These are phyloP conservation scores for Germaria angustata DNA, from an alignment of 2,888 invertebrate species.

Conservation along the genomic window DNA sequence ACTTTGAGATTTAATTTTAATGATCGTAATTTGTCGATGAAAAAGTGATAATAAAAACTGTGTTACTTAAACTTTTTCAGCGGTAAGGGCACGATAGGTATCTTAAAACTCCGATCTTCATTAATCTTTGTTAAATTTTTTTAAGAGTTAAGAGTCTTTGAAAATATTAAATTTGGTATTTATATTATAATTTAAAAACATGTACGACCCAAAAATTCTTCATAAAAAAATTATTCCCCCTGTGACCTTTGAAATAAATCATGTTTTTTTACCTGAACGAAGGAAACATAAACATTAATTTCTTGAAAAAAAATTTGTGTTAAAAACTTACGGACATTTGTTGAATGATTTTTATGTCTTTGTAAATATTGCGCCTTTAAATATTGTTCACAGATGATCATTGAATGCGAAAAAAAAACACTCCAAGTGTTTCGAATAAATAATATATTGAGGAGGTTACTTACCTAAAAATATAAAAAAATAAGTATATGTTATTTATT, in stretches of 20 bases:
- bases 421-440: constrained; percentile 39
- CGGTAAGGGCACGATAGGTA: too few species aligned
- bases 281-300: constrained; percentile 33
- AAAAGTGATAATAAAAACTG: too few species aligned
- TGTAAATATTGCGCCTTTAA: constrained; percentile 53
- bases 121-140: background rate
- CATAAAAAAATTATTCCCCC: background rate
- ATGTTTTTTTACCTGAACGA: constrained; percentile 15
- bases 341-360: constrained; percentile 9
- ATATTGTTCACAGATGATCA: constrained; percentile 53
- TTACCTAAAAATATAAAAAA: constrained; percentile 61
- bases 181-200: background rate
- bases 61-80: too few species aligned
- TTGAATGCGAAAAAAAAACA: constrained; percentile 24
- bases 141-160: background rate
- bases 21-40: too few species aligned
- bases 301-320: constrained; percentile 40
- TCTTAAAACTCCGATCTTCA: too few species aligned
- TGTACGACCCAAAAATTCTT: constrained; percentile 6
- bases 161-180: background rate
- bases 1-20: too few species aligned
- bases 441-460: constrained; percentile 47
- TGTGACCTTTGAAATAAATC: constrained; percentile 43
- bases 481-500: constrained; percentile 43
- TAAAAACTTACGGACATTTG: constrained; percentile 56